Percentiles rank a stretch among this genome's conserved stretches.
Evolutionary conservation across 2,888 invertebrate species (phyloP).

Genomic region (Ceratothoa steindachneri): DNA sequence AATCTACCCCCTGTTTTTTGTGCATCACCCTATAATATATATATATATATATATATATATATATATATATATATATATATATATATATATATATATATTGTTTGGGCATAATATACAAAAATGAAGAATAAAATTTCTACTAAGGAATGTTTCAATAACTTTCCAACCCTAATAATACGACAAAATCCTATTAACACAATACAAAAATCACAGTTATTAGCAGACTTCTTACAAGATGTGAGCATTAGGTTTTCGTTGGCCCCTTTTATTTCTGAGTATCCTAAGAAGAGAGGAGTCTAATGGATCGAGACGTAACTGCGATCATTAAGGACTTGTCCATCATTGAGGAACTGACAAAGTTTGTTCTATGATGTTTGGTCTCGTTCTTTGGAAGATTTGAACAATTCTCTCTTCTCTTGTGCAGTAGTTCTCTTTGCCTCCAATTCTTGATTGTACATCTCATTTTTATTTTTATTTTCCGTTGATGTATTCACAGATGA

Average conservation of each 20-base stretch:
- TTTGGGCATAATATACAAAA: neutral
- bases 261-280: constrained; percentile 1
- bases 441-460: neutral
- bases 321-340: neutral
- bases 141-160: neutral
- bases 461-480: constrained; percentile 10
- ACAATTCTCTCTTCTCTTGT: constrained; percentile 44
- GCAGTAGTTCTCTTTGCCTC: constrained; percentile 23
- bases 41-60: neutral
- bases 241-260: constrained; percentile 8
- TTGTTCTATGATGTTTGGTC: constrained; percentile 36
- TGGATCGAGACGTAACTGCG: neutral
- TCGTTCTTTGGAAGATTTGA: constrained; percentile 42
- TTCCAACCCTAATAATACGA: neutral
- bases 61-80: neutral
- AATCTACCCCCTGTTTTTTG: neutral
- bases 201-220: neutral
- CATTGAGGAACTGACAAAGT: neutral
- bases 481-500: neutral
- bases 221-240: constrained; percentile 5
- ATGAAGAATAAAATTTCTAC: no score
- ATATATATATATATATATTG: neutral
- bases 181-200: neutral
- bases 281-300: neutral
- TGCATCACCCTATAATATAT: neutral